Evolutionary conservation across 2,113 vertebrate genomes (phyloP), one percentile per base, ranked within the genome.

Genomic region (Oncorhynchus gorbuscha): DNA sequence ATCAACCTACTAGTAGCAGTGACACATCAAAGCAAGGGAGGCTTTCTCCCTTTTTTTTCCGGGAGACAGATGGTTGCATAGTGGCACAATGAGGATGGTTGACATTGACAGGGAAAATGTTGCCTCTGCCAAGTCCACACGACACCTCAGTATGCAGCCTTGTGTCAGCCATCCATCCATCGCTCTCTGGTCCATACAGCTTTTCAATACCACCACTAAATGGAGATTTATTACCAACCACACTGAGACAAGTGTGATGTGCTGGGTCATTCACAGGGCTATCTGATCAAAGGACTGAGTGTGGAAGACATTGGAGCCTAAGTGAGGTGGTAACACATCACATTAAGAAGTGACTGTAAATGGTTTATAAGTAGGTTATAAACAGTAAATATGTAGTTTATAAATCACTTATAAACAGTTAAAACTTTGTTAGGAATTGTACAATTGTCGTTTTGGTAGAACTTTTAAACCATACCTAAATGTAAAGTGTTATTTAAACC

Each of bases 41-140:
- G 59, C n/a, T 3, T 7, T 62, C 6, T 9, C n/a, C 3, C 45
- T 62, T 22, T 69, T 71, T 71, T 72, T 72, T 3, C 67, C 67
- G 12, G 68, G 68, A 71, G 71, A 79, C 69, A 72, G 58, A 28
- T 45, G n/a, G 69, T 62, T 70, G 49, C 66, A 18, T n/a, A 69
- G 65, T 51, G 61, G 39, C 79, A 80, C 71, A 83, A 84, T 75
- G 69, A 81, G 72, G 69, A 68, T 13, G 65, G 76, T 67, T 80
- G 76, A 84, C 78, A 77, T 55, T 79, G 80, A 83, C 69, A 78
- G 79, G 75, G 59, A 68, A 79, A 81, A 79, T 79, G 78, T 81
- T 78, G 74, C 55, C 0, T 16, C 65, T 82, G 78, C 59, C 76
- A 79, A 77, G 24, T 30, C 71, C 28, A 51, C 24, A 67, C 20